phyloP scores from a whole-genome alignment of 35 echinoderm and acorn worm species.

The Eucidaris tribuloides region DNA sequence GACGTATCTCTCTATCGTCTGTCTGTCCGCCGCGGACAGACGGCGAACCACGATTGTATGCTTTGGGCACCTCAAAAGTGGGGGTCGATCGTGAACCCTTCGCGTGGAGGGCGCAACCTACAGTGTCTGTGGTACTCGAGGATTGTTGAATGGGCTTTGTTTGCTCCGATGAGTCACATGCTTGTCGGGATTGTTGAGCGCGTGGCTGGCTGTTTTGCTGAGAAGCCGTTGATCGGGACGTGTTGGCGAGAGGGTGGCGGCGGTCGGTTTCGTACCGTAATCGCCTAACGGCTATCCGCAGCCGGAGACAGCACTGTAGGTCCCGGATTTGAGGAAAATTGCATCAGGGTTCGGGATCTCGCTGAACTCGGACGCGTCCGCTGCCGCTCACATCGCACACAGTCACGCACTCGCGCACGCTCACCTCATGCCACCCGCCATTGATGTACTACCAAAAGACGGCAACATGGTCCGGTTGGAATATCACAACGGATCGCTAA shows the following conservation, averaged over 20 bases:
- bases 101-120: slow-evolving; percentile 32
- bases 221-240: too few relatives aligned
- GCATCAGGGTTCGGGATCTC: slow-evolving; percentile 65
- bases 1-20: slow-evolving; percentile 74
- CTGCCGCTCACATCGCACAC: not conserved
- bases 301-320: slow-evolving; percentile 28
- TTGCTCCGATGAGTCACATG: too few relatives aligned
- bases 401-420: not conserved
- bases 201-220: too few relatives aligned
- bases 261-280: too few relatives aligned
- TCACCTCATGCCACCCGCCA: not conserved
- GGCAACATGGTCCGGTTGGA: not conserved
- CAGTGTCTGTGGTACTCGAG: too few relatives aligned
- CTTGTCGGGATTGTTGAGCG: too few relatives aligned
- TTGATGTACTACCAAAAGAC: not conserved
- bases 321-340: slow-evolving; percentile 57
- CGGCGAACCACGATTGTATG: slow-evolving; percentile 86
- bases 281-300: not conserved
- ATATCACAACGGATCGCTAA: slow-evolving; percentile 2
- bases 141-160: too few relatives aligned
- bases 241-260: too few relatives aligned
- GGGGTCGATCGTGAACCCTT: slow-evolving; percentile 93
- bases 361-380: slow-evolving; percentile 5
- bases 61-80: slow-evolving; percentile 79
- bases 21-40: slow-evolving; percentile 72